Evolutionary conservation across 2,888 invertebrate genomes (phyloP).

Genomic region (Lumbricus terrestris): DNA sequence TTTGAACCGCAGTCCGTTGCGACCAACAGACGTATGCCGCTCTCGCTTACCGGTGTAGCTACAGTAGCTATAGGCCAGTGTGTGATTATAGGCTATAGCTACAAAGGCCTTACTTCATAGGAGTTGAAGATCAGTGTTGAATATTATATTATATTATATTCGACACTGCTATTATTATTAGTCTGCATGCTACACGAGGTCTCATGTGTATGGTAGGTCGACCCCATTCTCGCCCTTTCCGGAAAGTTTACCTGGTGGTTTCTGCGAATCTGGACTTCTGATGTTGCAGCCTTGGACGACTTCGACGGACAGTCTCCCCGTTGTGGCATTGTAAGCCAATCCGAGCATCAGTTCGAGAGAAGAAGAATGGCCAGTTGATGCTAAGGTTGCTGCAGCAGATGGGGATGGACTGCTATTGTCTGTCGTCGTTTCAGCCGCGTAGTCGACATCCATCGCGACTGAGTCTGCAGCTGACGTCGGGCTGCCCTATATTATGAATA

Average conservation of each 20-base stretch:
- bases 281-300: slow-evolving; percentile 73
- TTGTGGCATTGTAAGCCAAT: slow-evolving; percentile 86
- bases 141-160: too few species aligned
- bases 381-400: slow-evolving; percentile 65
- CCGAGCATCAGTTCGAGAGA: slow-evolving; percentile 81
- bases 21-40: too few species aligned
- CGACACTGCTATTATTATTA: too few species aligned
- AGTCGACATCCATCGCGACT: not conserved
- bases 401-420: slow-evolving; percentile 77
- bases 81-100: too few species aligned
- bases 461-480: not conserved
- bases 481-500: not conserved
- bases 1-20: too few species aligned
- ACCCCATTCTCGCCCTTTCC: not conserved
- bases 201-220: not conserved
- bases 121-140: not conserved
- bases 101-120: not conserved
- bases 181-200: not conserved
- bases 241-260: slow-evolving; percentile 58
- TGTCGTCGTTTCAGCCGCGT: slow-evolving; percentile 69
- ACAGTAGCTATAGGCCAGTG: too few species aligned
- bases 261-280: slow-evolving; percentile 63
- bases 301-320: slow-evolving; percentile 87
- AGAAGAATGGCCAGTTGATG: slow-evolving; percentile 74
- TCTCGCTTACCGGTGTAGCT: too few species aligned